Percentiles rank a stretch among this genome's conserved stretches.
Evolutionary conservation across 2,888 invertebrate species (phyloP).

Genomic region (Latrodectus elegans): DNA sequence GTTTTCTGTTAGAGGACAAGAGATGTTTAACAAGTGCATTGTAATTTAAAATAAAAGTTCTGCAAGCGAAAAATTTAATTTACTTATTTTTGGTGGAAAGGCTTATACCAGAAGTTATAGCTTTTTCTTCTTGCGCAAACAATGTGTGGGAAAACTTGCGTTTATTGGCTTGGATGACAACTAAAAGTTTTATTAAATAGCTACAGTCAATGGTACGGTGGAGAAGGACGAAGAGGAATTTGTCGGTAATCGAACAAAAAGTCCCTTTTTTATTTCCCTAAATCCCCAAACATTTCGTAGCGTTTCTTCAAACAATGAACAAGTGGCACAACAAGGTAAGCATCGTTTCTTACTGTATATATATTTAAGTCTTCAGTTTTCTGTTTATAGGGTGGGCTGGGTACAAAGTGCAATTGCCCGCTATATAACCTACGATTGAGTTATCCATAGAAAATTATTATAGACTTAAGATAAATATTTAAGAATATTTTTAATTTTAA

Average conservation of each 20-base stretch:
- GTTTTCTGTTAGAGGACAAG: slow-evolving; percentile 13
- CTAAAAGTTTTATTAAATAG: slow-evolving; percentile 55
- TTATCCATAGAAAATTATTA: too few species aligned
- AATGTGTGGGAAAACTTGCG: slow-evolving; percentile 18
- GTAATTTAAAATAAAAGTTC: slow-evolving; percentile 32
- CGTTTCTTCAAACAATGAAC: slow-evolving; percentile 50
- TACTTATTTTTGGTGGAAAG: slow-evolving; percentile 23
- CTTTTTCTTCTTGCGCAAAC: slow-evolving; percentile 16
- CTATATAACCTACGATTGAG: neutral
- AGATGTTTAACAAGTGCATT: slow-evolving; percentile 28
- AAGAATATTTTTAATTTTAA: too few species aligned
- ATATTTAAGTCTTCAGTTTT: slow-evolving; percentile 12
- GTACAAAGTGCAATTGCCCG: slow-evolving; percentile 14
- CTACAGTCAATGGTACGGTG: neutral
- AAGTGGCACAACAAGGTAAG: slow-evolving; percentile 6
- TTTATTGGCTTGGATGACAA: slow-evolving; percentile 45
- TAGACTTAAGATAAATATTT: too few species aligned
- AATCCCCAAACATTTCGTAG: slow-evolving; percentile 48
- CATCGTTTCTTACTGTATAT: slow-evolving; percentile 21
- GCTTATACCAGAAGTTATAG: slow-evolving; percentile 4
- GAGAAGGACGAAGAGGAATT: slow-evolving; percentile 10
- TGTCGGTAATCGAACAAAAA: slow-evolving; percentile 42
- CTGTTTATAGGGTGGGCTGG: slow-evolving; percentile 4
- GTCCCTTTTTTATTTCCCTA: slow-evolving; percentile 34
- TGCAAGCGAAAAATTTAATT: slow-evolving; percentile 61